These are phyloP conservation scores for Vireo altiloquus DNA, from an alignment of 2,113 vertebrate species.

Conservation along the genomic window DNA sequence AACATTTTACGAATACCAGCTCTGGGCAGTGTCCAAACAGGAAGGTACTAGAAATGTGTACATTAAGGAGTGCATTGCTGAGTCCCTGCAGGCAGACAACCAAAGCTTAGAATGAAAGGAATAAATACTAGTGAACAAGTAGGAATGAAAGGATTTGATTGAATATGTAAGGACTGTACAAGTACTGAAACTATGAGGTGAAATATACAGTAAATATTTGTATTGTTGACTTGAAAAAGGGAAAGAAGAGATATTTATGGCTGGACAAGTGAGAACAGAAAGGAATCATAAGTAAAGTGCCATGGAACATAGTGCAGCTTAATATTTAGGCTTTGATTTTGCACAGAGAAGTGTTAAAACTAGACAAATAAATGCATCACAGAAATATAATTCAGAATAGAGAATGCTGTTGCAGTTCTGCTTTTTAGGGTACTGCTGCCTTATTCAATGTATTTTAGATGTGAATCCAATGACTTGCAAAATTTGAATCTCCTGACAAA, in stretches of 20 bases:
- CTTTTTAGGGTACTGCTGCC: neutral
- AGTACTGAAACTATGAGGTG: conserved; percentile 48
- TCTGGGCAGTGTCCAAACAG: conserved; percentile 34
- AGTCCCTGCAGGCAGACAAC: conserved; percentile 43
- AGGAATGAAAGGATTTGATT: conserved; percentile 58
- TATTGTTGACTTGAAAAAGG: conserved; percentile 49
- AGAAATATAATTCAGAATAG: neutral
- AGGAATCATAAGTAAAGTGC: neutral
- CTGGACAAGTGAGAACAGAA: neutral
- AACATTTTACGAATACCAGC: neutral
- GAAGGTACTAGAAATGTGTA: conserved; percentile 18
- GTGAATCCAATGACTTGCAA: neutral
- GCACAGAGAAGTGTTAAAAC: neutral
- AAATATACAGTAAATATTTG: conserved; percentile 50
- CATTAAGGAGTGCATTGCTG: conserved; percentile 33
- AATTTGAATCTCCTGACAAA: neutral
- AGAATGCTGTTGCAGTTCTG: neutral
- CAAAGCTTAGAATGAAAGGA: conserved; percentile 45
- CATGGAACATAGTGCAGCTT: neutral
- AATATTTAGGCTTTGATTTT: conserved; percentile 11
- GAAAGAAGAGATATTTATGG: neutral
- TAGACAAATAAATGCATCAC: neutral
- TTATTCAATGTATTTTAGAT: neutral
- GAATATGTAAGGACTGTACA: conserved; percentile 39
- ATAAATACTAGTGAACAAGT: conserved; percentile 43